Base-by-base conservation (phyloP, 2,113 vertebrate genomes). In the Sturnus vulgaris region DNA sequence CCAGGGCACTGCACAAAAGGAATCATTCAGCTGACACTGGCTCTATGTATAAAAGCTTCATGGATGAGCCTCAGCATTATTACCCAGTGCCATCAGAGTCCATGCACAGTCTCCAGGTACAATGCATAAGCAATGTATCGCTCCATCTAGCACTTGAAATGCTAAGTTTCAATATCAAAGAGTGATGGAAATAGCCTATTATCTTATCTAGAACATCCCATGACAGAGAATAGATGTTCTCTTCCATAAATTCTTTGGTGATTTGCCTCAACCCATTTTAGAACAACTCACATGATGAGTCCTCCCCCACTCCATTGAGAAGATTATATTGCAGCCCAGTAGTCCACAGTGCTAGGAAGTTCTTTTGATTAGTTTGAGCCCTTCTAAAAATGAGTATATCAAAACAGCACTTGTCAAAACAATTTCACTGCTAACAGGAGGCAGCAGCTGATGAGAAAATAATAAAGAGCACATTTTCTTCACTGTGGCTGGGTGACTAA, bases 191-290 rank as follows among this genome's bases (percentile, higher is more conserved):
- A 93, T 17, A 89, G 79, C 40, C 44, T 47, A 56, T 93, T 90
- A 82, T 52, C 52, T 83, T 50, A 88, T 10, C 64, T n/a, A 60
- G 72, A 82, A 68, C 28, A 82, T 25, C 37, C 65, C 15, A 19
- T 14, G 77, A 56, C 68, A 79, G 56, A 72, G n/a, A 78, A 88
- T 31, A 73, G 80, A 84, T 46, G 82, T 55, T 95, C 35, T 47
- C 46, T 76, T 83, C 28, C 57, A 40, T 7, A 53, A 19, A 70
- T 66, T 81, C 82, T 15, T 75, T 0, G 3, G 39, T 77, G n/a
- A 79, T 92, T 83, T 94, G 66, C 88, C 81, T 77, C 83, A 59
- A 50, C 49, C 72, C 57, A 21, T 88, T 90, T 93, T 61, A 82
- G 90, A 95, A 64, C 56, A 56, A 73, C 50, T 61, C 60, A 68